A percentile compares a stretch with the other conserved stretches of the same genome.
Evolutionary conservation across 2,113 vertebrate genomes (phyloP).

Genomic region (Clinocottus analis): DNA sequence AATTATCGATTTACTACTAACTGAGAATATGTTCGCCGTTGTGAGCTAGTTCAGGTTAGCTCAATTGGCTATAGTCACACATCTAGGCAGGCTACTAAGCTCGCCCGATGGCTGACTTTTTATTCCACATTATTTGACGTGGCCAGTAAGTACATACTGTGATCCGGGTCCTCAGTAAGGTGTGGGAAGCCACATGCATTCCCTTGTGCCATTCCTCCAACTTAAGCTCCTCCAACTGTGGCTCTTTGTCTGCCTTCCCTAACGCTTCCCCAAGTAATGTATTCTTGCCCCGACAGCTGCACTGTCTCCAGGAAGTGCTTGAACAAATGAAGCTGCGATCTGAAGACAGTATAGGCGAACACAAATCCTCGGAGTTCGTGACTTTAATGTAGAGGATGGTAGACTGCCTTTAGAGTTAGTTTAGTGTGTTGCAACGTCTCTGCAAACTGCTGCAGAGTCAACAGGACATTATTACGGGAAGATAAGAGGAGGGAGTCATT

Average conservation of each 20-base stretch:
- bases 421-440: neutral
- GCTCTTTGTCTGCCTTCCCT: neutral
- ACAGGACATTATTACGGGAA: neutral
- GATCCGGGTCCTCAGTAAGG: neutral
- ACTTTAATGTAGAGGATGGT: neutral
- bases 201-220: neutral
- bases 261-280: neutral
- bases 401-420: neutral
- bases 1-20: neutral
- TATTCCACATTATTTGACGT: no score
- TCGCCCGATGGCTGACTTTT: no score
- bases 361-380: neutral
- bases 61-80: no score
- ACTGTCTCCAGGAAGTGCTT: neutral
- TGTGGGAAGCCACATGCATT: neutral
- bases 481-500: neutral
- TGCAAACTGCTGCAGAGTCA: constrained; percentile 4
- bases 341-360: neutral
- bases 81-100: neutral
- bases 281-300: neutral
- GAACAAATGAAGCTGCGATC: neutral
- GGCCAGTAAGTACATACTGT: no score
- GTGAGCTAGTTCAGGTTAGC: neutral
- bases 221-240: neutral
- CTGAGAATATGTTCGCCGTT: neutral